A percentile compares a stretch with the other conserved stretches of the same genome.
Evolutionary conservation across 2,113 vertebrate species (phyloP).

Genomic region (Xenus cinereus): DNA sequence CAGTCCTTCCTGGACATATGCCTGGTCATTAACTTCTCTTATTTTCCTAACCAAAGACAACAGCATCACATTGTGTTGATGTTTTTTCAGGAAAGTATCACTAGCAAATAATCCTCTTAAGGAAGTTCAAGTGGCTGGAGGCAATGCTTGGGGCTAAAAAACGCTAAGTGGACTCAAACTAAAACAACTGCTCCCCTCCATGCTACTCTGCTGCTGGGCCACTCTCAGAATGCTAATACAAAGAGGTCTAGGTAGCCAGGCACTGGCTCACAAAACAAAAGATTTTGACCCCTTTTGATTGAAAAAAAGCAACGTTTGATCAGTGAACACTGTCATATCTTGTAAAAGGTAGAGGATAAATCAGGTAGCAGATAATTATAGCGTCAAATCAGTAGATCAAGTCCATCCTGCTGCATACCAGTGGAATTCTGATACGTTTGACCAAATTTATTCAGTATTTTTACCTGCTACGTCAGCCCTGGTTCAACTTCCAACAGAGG

Average conservation of each 20-base stretch:
- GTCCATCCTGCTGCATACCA: background rate
- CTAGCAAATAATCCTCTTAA: constrained; percentile 73
- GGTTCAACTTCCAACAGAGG: background rate
- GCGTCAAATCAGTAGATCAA: background rate
- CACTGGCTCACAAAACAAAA: background rate
- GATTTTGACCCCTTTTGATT: background rate
- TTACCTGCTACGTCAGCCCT: background rate
- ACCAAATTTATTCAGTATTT: background rate
- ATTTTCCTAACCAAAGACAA: constrained; percentile 69
- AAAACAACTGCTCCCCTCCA: constrained; percentile 42
- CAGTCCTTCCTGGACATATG: background rate
- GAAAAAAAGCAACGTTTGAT: background rate
- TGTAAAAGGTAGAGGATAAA: background rate
- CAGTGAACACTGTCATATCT: background rate
- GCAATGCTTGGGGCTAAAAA: constrained; percentile 69
- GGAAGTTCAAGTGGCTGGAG: constrained; percentile 73
- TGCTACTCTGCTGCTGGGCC: background rate
- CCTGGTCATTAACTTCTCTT: constrained; percentile 51
- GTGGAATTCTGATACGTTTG: background rate
- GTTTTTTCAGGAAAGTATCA: constrained; percentile 68
- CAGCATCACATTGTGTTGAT: constrained; percentile 41
- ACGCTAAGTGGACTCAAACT: constrained; percentile 43
- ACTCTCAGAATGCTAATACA: constrained; percentile 53
- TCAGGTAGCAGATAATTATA: background rate
- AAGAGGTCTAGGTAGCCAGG: background rate